Conservation (phyloP, 2,888 invertebrate genomes). For the Epirrhoe alternata region DNA sequence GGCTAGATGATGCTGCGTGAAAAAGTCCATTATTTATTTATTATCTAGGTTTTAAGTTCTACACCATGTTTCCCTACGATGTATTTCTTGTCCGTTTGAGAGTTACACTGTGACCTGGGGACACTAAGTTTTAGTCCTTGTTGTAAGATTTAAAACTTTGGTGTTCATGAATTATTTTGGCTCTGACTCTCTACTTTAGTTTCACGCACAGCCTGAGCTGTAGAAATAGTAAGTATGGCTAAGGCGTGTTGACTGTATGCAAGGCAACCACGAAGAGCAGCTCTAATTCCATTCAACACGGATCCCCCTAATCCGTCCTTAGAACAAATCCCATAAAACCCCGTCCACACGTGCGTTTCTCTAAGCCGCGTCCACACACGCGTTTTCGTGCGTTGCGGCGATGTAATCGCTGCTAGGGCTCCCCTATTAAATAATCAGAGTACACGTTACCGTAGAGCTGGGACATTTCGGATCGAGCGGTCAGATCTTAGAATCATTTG, state of each 20-base stretch:
- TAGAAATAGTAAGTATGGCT: not conserved
- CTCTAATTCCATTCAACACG: conserved; percentile 31
- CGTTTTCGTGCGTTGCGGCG: conserved; percentile 20
- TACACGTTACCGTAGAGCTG: not conserved
- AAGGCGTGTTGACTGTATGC: not conserved
- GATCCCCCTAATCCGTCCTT: conserved; percentile 25
- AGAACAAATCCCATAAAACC: conserved; percentile 32
- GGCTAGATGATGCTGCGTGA: too few species aligned
- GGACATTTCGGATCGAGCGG: not conserved
- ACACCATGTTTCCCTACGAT: too few species aligned
- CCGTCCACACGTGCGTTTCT: conserved; percentile 28
- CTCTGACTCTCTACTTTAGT: too few species aligned
- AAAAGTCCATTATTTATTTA: too few species aligned
- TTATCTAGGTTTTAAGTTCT: too few species aligned
- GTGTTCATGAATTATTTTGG: too few species aligned
- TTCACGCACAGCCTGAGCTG: too few species aligned
- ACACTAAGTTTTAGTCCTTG: too few species aligned
- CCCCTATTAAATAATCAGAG: conserved; percentile 1
- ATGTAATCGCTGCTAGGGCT: conserved; percentile 25
- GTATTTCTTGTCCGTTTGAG: too few species aligned
- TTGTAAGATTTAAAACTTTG: too few species aligned
- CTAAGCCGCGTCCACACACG: conserved; percentile 20
- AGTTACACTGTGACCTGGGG: too few species aligned
- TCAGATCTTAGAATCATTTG: not conserved
- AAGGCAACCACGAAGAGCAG: conserved; percentile 6